Evolutionary conservation across 2,797 vertebrate genomes (phyloP).

Genomic region (Spondyliosoma cantharus): DNA sequence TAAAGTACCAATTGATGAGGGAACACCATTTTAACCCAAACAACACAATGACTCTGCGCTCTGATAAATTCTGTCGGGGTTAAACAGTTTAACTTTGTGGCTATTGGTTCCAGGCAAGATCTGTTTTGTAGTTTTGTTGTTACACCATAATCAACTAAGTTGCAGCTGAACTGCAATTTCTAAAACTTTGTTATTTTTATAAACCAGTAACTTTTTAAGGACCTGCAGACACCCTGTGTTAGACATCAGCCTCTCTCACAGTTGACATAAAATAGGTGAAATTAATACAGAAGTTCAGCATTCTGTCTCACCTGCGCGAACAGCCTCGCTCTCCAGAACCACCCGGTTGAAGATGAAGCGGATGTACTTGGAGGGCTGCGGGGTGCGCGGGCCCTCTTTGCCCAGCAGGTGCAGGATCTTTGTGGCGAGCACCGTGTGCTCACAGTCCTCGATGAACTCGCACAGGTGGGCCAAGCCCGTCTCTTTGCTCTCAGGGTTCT

Average conservation of each 20-base stretch:
- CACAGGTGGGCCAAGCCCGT: conserved; percentile 97
- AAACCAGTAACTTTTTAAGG: no score
- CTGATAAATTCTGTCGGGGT: no score
- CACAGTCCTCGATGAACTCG: conserved; percentile 99
- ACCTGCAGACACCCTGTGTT: background rate
- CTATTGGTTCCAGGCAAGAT: no score
- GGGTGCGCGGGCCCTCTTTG: conserved; percentile 94
- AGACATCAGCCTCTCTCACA: background rate
- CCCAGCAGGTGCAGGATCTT: conserved; percentile 97
- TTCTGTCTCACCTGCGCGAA: conserved; percentile 89
- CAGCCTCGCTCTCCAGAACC: conserved; percentile 96
- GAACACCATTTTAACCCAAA: no score
- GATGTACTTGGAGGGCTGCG: conserved; percentile 96
- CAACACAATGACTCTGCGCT: no score
- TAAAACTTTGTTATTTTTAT: no score
- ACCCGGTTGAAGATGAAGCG: conserved; percentile 99
- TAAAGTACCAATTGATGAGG: no score
- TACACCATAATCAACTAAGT: no score
- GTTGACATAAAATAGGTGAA: background rate
- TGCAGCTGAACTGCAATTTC: no score
- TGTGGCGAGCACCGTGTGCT: conserved; percentile 96
- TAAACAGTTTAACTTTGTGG: no score
- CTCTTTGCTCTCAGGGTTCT: conserved; percentile 97
- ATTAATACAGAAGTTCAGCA: no score
- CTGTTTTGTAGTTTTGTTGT: no score